A percentile compares a stretch with the other conserved stretches of the same genome.
phyloP scores from a whole-genome alignment of 2,113 vertebrate genomes.

The Tupaia tana region DNA sequence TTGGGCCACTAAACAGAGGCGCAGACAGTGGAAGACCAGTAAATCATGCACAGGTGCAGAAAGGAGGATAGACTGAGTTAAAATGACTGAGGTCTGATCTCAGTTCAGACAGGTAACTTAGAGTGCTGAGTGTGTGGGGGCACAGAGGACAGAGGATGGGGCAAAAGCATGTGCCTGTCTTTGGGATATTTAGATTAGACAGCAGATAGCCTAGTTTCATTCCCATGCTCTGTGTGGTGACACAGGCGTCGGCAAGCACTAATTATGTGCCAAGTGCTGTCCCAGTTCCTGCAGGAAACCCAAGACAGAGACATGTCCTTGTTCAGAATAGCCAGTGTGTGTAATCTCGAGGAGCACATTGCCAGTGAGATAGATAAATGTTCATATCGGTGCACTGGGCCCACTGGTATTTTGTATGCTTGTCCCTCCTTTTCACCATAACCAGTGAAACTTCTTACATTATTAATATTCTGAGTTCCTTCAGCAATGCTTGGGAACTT shows the following conservation, averaged over 20 bases:
- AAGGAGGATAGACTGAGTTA: neutral
- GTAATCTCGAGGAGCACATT: neutral
- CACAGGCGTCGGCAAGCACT: neutral
- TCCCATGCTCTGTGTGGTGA: no score
- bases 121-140: neutral
- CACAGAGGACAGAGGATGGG: neutral
- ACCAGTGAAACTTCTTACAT: rapidly evolving
- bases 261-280: neutral
- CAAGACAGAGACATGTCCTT: neutral
- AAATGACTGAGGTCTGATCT: neutral
- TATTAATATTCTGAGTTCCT: rapidly evolving
- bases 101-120: no score
- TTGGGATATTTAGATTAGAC: neutral
- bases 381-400: neutral
- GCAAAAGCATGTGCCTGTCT: neutral
- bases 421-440: neutral
- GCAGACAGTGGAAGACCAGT: rapidly evolving
- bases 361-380: rapidly evolving
- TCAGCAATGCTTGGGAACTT: neutral
- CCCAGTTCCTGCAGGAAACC: neutral
- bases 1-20: neutral
- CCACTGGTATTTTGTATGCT: rapidly evolving
- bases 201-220: rapidly evolving
- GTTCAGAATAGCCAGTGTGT: neutral
- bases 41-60: neutral